Evolutionary conservation across 2,113 vertebrate genomes (phyloP), one percentile per base, ranked within the genome.

Genomic region (Galbula dea): DNA sequence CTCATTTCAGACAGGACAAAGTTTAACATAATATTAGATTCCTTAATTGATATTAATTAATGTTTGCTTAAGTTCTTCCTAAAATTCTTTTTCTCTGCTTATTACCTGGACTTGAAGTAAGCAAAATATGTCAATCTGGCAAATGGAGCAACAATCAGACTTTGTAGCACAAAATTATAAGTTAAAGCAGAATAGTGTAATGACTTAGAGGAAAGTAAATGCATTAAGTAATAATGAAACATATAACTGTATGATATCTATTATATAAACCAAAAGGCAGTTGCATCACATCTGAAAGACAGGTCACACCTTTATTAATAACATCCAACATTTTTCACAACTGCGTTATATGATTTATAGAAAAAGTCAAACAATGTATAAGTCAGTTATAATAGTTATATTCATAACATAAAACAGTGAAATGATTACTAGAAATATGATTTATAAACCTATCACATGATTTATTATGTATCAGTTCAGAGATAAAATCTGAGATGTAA

Each of bases 371-470:
- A 45, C 17, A 65, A 78, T 61, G 17, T 85, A 81, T 92, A 89
- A 93, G 92, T 57, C 68, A 77, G 32, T 74, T 90, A 88, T 91
- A 90, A 84, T 93, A n/a, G n/a, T 93, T 69, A 92, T 71, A 88
- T 54, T 86, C 12, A 39, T 49, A 55, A 82, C 52, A 78, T 71
- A 89, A 88, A 93, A 86, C 46, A 76, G 13, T 92, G 36, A 83
- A 77, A 84, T 84, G 5, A 74, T 45, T 86, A 89, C 30, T 90
- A 88, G 81, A 93, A 66, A 92, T 83, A 65, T 71, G 54, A 88
- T 89, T 96, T 89, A 91, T 88, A 88, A 82, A 76, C 19, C 19
- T 83, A 41, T 71, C 20, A 39, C n/a, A 68, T 83, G 65, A 94
- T 90, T 95, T 84, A 86, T 6, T 74, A 26, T 30, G 4, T 72